Percentiles rank a stretch among this genome's conserved stretches.
These are phyloP conservation scores for Bufotes viridis DNA, from an alignment of 2,797 vertebrate species.

Conservation along the genomic window DNA sequence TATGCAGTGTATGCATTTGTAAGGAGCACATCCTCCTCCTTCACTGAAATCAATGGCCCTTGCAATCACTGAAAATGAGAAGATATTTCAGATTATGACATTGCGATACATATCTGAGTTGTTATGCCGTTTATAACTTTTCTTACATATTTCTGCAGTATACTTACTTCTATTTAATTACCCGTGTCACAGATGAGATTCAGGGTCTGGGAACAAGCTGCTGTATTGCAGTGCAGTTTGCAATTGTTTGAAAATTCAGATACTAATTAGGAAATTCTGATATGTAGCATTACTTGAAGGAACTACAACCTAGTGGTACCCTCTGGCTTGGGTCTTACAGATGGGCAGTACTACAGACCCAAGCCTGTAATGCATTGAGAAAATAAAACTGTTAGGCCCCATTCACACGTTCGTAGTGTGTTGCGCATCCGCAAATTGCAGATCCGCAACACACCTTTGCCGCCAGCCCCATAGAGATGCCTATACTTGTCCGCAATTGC, in stretches of 20 bases:
- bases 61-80: slow-evolving; percentile 9
- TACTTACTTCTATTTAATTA: neutral
- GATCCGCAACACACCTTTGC: no score
- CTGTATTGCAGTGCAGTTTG: neutral
- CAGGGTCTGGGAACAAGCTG: neutral
- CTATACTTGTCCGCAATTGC: no score
- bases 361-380: no score
- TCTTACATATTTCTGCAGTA: neutral
- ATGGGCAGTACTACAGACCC: no score
- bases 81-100: neutral
- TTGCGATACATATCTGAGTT: neutral
- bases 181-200: neutral
- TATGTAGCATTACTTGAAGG: neutral
- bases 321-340: no score
- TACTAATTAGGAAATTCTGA: neutral
- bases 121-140: no score
- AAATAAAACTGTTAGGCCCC: no score
- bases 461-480: no score
- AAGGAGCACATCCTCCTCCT: slow-evolving; percentile 16
- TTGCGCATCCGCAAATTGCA: no score
- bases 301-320: no score
- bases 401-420: no score
- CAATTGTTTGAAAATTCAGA: neutral
- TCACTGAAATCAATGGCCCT: slow-evolving; percentile 14
- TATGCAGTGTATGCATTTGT: slow-evolving; percentile 7